phyloP scores from a whole-genome alignment of 1,140 invertebrate genomes.

The Cephus cinctus region DNA sequence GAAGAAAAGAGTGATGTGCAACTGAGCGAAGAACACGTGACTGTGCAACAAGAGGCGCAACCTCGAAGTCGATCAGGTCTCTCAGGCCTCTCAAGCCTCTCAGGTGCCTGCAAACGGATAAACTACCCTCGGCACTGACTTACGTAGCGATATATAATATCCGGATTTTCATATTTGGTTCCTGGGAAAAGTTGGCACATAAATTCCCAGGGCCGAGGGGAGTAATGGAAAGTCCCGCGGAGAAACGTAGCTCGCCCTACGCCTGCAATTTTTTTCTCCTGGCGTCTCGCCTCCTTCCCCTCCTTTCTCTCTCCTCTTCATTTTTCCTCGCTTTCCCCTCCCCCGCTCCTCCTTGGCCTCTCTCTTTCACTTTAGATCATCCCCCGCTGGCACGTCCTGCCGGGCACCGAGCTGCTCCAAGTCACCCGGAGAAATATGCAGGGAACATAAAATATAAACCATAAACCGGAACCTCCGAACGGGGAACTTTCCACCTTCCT shows the following conservation, averaged over 20 bases:
- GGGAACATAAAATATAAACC: no score
- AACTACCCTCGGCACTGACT: constrained; percentile 28
- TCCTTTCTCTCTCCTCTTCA: constrained; percentile 2
- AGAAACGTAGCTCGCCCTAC: constrained; percentile 8
- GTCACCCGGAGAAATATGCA: no score
- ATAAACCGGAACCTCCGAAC: no score
- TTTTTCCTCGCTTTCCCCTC: constrained; percentile 7
- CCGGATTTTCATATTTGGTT: constrained; percentile 32
- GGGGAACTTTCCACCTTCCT: no score
- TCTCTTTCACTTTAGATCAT: neutral
- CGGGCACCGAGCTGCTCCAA: no score
- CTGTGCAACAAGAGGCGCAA: no score
- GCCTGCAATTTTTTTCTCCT: constrained; percentile 13
- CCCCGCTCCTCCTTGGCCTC: neutral
- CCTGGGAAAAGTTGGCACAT: constrained; percentile 34
- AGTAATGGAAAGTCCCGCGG: neutral
- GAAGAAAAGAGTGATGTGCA: no score
- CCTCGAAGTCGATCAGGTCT: no score
- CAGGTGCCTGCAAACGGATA: constrained; percentile 24
- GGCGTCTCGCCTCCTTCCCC: neutral
- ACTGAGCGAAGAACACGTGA: no score
- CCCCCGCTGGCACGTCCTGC: no score
- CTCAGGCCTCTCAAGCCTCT: neutral
- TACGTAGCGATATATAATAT: constrained; percentile 30
- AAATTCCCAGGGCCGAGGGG: constrained; percentile 25